These are phyloP conservation scores for Calliopum simillimum DNA, from an alignment of 2,888 invertebrate genomes.

Conservation along the genomic window DNA sequence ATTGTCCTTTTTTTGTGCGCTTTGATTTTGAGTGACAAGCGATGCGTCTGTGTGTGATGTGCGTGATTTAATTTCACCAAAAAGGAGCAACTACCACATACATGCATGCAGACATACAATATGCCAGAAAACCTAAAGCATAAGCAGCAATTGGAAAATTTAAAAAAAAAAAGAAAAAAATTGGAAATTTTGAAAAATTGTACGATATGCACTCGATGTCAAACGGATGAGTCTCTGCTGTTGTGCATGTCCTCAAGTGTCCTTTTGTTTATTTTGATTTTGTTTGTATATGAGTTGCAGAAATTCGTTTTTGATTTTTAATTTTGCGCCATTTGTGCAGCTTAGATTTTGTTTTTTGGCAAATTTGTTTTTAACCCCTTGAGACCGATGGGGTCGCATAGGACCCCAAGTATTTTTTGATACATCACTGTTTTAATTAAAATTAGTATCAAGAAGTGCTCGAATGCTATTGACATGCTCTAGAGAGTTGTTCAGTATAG, in stretches of 20 bases:
- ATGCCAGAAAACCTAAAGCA: not conserved
- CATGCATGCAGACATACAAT: not conserved
- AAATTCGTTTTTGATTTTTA: conserved; percentile 62
- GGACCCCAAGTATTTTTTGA: too few species aligned
- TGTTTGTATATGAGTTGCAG: conserved; percentile 48
- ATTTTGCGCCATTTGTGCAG: conserved; percentile 27
- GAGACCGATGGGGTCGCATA: too few species aligned
- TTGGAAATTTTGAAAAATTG: conserved; percentile 12
- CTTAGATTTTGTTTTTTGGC: too few species aligned
- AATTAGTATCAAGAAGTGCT: too few species aligned
- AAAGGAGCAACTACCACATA: not conserved
- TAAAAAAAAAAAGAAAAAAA: not conserved
- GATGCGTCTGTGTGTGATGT: conserved; percentile 31
- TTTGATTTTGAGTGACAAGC: conserved; percentile 21
- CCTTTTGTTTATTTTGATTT: not conserved
- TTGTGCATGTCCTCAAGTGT: conserved; percentile 3
- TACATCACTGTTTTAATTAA: too few species aligned
- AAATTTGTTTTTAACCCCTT: too few species aligned
- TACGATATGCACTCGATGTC: conserved; percentile 22
- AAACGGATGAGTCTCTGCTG: conserved; percentile 28
- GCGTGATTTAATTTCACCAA: conserved; percentile 37
- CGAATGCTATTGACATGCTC: too few species aligned
- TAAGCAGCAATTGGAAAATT: not conserved
- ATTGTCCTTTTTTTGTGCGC: conserved; percentile 22
- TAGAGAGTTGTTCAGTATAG: too few species aligned